Conservation (phyloP, 2,113 vertebrate genomes). For the Raja brachyura region DNA sequence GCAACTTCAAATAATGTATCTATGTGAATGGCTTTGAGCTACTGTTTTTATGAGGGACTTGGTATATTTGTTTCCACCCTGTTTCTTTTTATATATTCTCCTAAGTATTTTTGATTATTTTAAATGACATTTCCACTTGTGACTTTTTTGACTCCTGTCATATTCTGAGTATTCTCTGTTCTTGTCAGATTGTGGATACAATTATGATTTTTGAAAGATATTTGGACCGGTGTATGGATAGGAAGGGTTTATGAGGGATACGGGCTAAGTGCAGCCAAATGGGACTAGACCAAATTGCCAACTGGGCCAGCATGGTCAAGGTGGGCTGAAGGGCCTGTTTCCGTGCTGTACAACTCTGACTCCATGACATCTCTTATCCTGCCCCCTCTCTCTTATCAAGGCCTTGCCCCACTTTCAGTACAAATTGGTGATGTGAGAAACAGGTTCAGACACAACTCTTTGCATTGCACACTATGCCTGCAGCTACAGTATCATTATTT, state of each 20-base stretch:
- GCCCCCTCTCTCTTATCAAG: constrained; percentile 5
- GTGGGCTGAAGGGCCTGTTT: no score
- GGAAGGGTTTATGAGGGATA: no score
- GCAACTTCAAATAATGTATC: not conserved
- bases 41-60: not conserved
- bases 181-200: not conserved
- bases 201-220: no score
- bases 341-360: no score
- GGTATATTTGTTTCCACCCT: not conserved
- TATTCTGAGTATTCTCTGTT: not conserved
- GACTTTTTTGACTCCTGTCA: not conserved
- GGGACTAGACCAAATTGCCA: no score
- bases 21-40: not conserved
- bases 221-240: no score
- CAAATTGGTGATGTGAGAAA: constrained; percentile 20
- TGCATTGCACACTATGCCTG: not conserved
- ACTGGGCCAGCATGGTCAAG: no score
- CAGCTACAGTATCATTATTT: constrained; percentile 25
- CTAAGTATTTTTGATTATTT: not conserved
- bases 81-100: not conserved
- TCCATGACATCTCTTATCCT: not conserved
- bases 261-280: no score
- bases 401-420: not conserved
- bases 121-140: not conserved
- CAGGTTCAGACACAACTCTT: constrained; percentile 25